Conservation (phyloP, 1,140 invertebrate species). For the Cherax destructor region DNA sequence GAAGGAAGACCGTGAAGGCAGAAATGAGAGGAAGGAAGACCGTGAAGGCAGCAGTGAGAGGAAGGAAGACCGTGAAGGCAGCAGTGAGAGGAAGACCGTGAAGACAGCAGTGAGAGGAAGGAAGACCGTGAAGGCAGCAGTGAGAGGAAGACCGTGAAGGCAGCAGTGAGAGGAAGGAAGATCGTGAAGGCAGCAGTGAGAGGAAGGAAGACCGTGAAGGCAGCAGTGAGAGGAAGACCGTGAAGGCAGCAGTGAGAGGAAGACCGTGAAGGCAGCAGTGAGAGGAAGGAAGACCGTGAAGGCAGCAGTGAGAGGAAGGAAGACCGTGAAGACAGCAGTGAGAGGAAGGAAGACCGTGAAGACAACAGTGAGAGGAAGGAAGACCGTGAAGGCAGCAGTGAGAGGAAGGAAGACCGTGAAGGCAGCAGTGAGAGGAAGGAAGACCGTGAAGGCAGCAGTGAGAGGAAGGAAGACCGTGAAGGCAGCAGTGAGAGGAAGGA, state of each 20-base stretch:
- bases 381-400: no score
- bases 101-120: neutral
- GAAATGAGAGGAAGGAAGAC: no score
- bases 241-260: no score
- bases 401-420: neutral
- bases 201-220: conserved; percentile 5
- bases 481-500: neutral
- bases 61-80: neutral
- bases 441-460: neutral
- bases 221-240: no score
- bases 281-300: neutral
- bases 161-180: neutral
- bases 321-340: neutral
- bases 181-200: neutral
- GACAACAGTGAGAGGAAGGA: no score
- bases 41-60: neutral
- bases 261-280: no score
- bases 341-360: neutral
- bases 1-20: no score
- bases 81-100: neutral
- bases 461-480: conserved; percentile 3
- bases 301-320: neutral
- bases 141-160: neutral
- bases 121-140: neutral
- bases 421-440: neutral